phyloP scores from a whole-genome alignment of 2,888 invertebrate species.

The Epirrhoe tristata region DNA sequence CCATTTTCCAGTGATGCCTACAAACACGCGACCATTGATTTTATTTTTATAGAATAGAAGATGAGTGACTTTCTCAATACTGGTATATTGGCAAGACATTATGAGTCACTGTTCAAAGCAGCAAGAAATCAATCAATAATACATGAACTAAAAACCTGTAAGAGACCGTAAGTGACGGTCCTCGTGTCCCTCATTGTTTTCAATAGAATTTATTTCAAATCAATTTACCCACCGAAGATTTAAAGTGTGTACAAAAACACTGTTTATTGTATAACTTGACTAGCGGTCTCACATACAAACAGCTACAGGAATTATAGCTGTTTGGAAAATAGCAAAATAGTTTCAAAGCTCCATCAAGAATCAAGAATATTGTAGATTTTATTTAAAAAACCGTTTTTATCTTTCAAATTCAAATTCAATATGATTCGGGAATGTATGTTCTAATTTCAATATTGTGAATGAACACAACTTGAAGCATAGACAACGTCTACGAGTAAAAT shows the following conservation, averaged over 20 bases:
- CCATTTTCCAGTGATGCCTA: no score
- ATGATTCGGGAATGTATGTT: background rate
- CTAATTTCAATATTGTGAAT: background rate
- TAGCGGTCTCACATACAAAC: background rate
- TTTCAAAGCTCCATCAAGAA: no score
- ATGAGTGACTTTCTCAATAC: background rate
- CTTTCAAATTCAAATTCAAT: background rate
- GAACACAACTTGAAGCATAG: background rate
- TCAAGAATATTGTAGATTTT: no score
- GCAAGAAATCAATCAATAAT: constrained; percentile 48
- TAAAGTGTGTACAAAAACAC: constrained; percentile 4
- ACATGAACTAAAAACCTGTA: constrained; percentile 45
- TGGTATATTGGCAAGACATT: constrained; percentile 1
- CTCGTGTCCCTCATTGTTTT: constrained; percentile 48
- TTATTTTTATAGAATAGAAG: background rate
- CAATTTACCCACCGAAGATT: constrained; percentile 41
- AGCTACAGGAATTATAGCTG: no score
- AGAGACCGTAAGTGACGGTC: constrained; percentile 34
- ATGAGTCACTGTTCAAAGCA: constrained; percentile 20
- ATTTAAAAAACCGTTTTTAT: background rate
- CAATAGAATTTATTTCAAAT: constrained; percentile 46
- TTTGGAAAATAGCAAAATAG: no score
- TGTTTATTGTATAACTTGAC: background rate
- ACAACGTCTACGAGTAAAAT: constrained; percentile 12
- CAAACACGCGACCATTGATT: no score